Conservation (phyloP, 2,113 vertebrate species). For the Perca fluviatilis region DNA sequence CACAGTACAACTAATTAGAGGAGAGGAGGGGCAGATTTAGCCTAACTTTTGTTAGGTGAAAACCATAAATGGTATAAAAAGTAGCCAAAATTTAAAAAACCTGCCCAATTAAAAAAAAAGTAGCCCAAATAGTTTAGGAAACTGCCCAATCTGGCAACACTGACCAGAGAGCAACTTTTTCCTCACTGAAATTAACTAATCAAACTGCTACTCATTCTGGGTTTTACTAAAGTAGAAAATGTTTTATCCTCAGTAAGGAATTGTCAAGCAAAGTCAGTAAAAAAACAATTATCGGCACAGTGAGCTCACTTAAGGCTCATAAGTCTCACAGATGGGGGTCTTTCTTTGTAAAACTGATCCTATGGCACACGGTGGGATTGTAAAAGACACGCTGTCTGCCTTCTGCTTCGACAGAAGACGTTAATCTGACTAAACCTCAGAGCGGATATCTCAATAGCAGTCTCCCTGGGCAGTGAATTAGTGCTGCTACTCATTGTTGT, state of each 20-base stretch:
- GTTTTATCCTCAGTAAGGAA: background rate
- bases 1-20: background rate
- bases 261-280: slow-evolving; percentile 22
- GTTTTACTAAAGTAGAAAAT: slow-evolving; percentile 3
- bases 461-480: slow-evolving; percentile 69
- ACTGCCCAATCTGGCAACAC: background rate
- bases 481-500: slow-evolving; percentile 66
- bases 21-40: background rate
- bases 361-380: slow-evolving; percentile 50
- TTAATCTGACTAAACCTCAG: slow-evolving; percentile 72
- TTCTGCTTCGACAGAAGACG: slow-evolving; percentile 40
- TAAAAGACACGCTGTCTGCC: slow-evolving; percentile 49
- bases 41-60: background rate
- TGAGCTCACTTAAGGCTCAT: slow-evolving; percentile 44
- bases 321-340: slow-evolving; percentile 53
- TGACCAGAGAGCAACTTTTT: background rate
- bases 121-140: background rate
- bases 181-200: background rate
- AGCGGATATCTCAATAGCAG: slow-evolving; percentile 68
- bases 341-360: slow-evolving; percentile 63
- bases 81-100: background rate
- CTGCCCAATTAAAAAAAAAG: background rate
- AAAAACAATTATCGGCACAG: slow-evolving; percentile 44
- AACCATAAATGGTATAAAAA: background rate
- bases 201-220: background rate